Conservation (phyloP, 2,888 invertebrate species). For the Caenorhabditis parvicauda region DNA sequence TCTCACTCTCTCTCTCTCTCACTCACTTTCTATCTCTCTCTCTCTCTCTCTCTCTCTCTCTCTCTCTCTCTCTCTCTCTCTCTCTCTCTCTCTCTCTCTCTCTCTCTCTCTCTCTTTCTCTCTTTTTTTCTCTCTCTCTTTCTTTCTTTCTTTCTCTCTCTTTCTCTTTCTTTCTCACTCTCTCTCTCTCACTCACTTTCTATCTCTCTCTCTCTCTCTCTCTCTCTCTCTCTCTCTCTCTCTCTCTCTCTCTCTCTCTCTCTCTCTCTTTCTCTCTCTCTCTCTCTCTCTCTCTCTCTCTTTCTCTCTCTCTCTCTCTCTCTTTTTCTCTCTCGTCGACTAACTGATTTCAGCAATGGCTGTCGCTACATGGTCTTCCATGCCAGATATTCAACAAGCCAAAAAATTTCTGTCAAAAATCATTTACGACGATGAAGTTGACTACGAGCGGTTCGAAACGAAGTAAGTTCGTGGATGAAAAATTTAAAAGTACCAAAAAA, state of each 20-base stretch:
- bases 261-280: constrained; percentile 8
- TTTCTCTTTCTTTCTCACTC: background rate
- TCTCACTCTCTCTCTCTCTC: constrained; percentile 1
- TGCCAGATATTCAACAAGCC: too few relatives aligned
- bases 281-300: constrained; percentile 1
- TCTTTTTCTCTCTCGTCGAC: background rate
- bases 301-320: constrained; percentile 2
- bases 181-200: constrained; percentile 1
- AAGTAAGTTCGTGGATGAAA: too few relatives aligned
- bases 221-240: background rate
- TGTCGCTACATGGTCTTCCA: too few relatives aligned
- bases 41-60: background rate
- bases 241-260: constrained; percentile 1
- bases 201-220: constrained; percentile 7
- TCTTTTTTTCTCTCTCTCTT: background rate
- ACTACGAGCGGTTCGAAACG: too few relatives aligned
- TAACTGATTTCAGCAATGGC: too few relatives aligned
- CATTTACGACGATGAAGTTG: too few relatives aligned
- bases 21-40: constrained; percentile 1
- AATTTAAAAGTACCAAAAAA: too few relatives aligned
- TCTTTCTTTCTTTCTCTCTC: background rate
- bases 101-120: background rate
- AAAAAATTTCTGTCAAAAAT: too few relatives aligned
- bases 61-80: constrained; percentile 1
- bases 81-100: background rate